A percentile compares a stretch with the other conserved stretches of the same genome.
phyloP scores from a whole-genome alignment of 2,888 invertebrate genomes.

The Drosophila cognata region DNA sequence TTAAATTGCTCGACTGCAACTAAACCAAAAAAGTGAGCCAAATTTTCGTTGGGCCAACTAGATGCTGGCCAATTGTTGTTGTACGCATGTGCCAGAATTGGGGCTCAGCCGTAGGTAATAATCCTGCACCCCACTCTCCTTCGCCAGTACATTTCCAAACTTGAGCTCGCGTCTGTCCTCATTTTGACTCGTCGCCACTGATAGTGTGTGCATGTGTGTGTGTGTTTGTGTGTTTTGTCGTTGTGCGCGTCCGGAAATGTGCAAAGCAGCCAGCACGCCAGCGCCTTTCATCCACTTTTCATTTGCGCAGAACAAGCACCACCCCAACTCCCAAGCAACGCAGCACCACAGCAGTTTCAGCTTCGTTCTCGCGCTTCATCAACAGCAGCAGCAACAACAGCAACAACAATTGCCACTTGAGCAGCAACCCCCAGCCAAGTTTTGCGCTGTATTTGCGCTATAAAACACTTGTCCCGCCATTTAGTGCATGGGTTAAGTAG shows the following conservation, averaged over 20 bases:
- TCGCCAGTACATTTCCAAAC: neutral
- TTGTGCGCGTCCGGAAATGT: constrained; percentile 67
- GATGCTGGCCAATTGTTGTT: constrained; percentile 25
- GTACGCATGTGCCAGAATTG: constrained; percentile 72
- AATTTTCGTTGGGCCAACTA: constrained; percentile 30
- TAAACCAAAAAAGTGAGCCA: constrained; percentile 28
- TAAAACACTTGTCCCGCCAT: constrained; percentile 78
- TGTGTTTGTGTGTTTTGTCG: constrained; percentile 12
- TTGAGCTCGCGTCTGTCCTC: constrained; percentile 65
- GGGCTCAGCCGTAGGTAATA: constrained; percentile 16
- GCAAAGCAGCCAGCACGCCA: constrained; percentile 56
- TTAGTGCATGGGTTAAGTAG: constrained; percentile 80
- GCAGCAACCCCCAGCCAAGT: constrained; percentile 37
- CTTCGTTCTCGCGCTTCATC: constrained; percentile 53
- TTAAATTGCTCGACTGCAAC: constrained; percentile 39
- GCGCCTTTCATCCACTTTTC: constrained; percentile 82
- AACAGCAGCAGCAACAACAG: constrained; percentile 38
- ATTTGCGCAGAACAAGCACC: constrained; percentile 66
- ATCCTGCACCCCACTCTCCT: neutral
- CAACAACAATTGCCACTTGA: constrained; percentile 44
- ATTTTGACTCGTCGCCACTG: constrained; percentile 62
- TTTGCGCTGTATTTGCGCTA: constrained; percentile 36
- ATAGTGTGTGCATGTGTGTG: constrained; percentile 18
- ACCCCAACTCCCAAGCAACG: constrained; percentile 29
- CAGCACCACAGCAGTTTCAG: constrained; percentile 26